Conservation (phyloP, 2,113 vertebrate genomes). For the Oncorhynchus clarkii region DNA sequence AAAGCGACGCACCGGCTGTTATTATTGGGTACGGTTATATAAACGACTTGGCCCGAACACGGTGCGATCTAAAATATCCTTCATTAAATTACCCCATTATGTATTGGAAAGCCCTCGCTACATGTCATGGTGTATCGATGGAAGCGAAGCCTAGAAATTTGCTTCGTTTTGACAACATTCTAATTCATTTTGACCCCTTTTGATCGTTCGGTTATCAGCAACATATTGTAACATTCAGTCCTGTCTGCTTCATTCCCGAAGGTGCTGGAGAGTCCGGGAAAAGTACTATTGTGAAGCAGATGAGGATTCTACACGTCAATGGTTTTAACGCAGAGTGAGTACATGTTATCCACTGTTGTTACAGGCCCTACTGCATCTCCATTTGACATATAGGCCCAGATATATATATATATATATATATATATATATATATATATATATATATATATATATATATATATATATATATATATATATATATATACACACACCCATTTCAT, state of each 20-base stretch:
- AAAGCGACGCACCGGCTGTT: slow-evolving; percentile 96
- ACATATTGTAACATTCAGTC: slow-evolving; percentile 23
- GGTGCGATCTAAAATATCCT: slow-evolving; percentile 17
- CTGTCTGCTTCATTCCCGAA: slow-evolving; percentile 69
- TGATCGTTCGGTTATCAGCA: neutral
- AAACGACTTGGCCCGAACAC: slow-evolving; percentile 36
- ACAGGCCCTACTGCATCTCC: neutral
- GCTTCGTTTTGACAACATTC: slow-evolving; percentile 30
- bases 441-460: no score
- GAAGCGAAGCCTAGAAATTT: slow-evolving; percentile 49
- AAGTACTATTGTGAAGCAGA: slow-evolving; percentile 99
- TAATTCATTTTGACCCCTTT: neutral
- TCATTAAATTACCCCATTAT: slow-evolving; percentile 54
- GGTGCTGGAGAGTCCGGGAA: slow-evolving; percentile 99
- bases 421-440: no score
- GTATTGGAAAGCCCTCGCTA: slow-evolving; percentile 70
- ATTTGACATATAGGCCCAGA: neutral
- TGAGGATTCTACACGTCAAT: slow-evolving; percentile 98
- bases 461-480: neutral
- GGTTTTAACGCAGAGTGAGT: slow-evolving; percentile 99
- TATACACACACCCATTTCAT: neutral
- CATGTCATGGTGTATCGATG: slow-evolving; percentile 67
- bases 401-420: neutral
- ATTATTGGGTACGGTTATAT: slow-evolving; percentile 87
- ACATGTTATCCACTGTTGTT: slow-evolving; percentile 17